phyloP scores from a whole-genome alignment of 2,797 vertebrate genomes.

The Thripadectes ignobilis region DNA sequence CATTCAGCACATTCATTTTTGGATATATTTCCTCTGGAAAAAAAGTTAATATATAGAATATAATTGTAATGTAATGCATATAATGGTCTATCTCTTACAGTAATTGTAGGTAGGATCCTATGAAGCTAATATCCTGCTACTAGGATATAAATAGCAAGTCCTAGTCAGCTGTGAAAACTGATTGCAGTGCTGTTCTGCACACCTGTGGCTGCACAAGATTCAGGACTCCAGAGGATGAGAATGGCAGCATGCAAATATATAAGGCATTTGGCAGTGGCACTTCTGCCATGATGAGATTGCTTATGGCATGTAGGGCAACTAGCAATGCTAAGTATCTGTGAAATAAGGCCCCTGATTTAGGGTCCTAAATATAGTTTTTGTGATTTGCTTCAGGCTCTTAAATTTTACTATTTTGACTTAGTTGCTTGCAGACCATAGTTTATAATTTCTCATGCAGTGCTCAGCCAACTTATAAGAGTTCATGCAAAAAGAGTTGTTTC shows the following conservation, averaged over 20 bases:
- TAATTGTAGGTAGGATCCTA: background rate
- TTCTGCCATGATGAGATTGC: constrained; percentile 50
- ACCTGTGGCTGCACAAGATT: background rate
- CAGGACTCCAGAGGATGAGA: background rate
- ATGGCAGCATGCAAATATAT: background rate
- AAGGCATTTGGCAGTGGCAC: background rate
- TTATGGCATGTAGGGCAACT: constrained; percentile 43
- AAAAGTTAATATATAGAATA: background rate
- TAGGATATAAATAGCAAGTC: constrained; percentile 43
- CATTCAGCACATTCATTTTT: background rate
- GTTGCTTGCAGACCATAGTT: background rate
- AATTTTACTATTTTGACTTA: constrained; percentile 32
- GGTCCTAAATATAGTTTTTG: constrained; percentile 53
- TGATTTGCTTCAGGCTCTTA: constrained; percentile 59
- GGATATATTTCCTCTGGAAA: background rate
- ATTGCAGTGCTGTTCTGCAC: background rate
- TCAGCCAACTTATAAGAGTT: background rate
- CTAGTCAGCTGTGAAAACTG: background rate
- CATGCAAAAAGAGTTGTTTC: constrained; percentile 30
- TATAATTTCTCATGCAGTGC: background rate
- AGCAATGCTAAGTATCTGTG: constrained; percentile 20
- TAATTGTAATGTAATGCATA: background rate
- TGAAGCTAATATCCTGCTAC: background rate
- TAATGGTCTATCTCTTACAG: background rate
- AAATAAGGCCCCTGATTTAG: constrained; percentile 39